Conservation (phyloP, 35 echinoderm and acorn worm species). For the Anneissia japonica region DNA sequence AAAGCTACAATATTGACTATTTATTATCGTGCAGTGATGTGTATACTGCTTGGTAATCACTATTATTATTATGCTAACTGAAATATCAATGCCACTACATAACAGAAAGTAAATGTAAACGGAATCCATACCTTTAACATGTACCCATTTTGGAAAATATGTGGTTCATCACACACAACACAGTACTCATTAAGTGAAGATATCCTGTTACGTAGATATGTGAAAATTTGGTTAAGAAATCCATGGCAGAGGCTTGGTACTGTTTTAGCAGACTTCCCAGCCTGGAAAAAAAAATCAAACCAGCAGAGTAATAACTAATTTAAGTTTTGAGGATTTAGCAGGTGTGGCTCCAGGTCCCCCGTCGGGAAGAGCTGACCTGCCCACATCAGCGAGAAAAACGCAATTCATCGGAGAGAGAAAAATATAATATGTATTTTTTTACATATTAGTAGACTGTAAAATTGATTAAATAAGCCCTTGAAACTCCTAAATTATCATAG, state of each 20-base stretch:
- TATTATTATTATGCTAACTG: too few species aligned
- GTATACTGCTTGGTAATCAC: too few species aligned
- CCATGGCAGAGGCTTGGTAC: conserved; percentile 75
- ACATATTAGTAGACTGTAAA: too few species aligned
- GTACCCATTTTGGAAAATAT: conserved; percentile 99
- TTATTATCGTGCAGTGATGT: background rate
- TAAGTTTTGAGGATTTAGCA: background rate
- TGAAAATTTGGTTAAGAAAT: conserved; percentile 69
- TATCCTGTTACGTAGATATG: conserved; percentile 74
- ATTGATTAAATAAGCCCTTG: too few species aligned
- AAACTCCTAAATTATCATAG: too few species aligned
- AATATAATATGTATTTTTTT: too few species aligned
- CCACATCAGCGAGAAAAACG: too few species aligned
- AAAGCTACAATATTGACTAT: background rate
- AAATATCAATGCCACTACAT: too few species aligned
- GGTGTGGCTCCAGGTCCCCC: background rate
- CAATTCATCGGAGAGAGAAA: too few species aligned
- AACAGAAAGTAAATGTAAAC: too few species aligned
- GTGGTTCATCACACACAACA: conserved; percentile 97
- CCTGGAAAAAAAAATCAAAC: conserved; percentile 45
- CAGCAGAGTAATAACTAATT: background rate
- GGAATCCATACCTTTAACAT: conserved; percentile 99
- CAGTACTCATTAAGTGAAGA: conserved; percentile 93
- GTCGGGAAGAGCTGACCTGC: too few species aligned
- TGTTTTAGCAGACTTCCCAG: conserved; percentile 79